Percentiles rank a stretch among this genome's conserved stretches.
Conservation (phyloP, 2,113 vertebrate species). For the Oryzias celebensis region DNA sequence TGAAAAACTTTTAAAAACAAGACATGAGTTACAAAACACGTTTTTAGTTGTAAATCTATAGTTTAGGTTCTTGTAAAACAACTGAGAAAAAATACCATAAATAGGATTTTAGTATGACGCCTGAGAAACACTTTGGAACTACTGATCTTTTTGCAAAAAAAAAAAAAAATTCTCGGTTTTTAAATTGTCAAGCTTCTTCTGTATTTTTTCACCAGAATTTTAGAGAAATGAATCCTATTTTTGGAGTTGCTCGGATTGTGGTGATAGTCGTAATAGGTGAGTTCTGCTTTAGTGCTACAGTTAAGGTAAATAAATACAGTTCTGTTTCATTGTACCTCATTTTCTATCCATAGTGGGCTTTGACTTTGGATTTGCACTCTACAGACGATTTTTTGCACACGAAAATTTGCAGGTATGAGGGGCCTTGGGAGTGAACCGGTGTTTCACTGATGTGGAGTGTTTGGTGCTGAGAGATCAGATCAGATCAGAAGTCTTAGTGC, state of each 20-base stretch:
- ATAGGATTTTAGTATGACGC: too few relatives aligned
- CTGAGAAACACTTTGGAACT: too few relatives aligned
- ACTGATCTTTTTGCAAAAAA: too few relatives aligned
- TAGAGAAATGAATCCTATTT: slow-evolving; percentile 85
- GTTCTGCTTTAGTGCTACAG: slow-evolving; percentile 20
- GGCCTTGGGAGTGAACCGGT: not conserved
- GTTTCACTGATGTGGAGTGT: not conserved
- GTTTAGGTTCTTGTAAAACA: not conserved
- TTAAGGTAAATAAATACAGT: not conserved
- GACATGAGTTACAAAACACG: not conserved
- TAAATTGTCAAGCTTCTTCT: not conserved
- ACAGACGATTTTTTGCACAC: slow-evolving; percentile 82
- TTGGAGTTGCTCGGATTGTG: slow-evolving; percentile 83
- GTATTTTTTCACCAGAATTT: slow-evolving; percentile 81
- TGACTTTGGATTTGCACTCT: slow-evolving; percentile 89
- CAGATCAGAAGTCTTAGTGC: too few relatives aligned
- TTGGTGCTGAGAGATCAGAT: not conserved
- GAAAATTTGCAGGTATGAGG: slow-evolving; percentile 64
- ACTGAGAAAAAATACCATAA: too few relatives aligned
- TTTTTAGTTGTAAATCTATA: not conserved
- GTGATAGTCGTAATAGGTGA: slow-evolving; percentile 80
- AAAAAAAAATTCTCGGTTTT: not conserved
- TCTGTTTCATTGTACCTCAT: not conserved
- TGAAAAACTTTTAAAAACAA: not conserved
- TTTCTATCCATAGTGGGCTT: slow-evolving; percentile 76